Conservation (phyloP, 2,797 vertebrate species). For the Eospalax fontanierii region DNA sequence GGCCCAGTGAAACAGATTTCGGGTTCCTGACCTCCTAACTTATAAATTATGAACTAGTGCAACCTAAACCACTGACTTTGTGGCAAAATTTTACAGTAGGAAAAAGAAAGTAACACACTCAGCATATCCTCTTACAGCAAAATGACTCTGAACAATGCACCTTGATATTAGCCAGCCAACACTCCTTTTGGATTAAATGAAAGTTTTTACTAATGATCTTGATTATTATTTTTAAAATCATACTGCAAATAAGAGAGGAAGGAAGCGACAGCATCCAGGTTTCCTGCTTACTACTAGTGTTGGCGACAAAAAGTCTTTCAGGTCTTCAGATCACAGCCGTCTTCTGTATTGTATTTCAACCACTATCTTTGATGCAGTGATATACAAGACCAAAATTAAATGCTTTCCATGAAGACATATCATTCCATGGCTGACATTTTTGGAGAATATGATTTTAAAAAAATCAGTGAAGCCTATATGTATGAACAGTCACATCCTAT, state of each 20-base stretch:
- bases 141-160: not conserved
- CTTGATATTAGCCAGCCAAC: not conserved
- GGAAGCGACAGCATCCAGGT: not conserved
- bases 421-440: not conserved
- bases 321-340: not conserved
- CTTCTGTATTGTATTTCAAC: not conserved
- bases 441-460: not conserved
- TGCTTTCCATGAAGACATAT: not conserved
- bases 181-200: not conserved
- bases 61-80: not conserved
- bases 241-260: not conserved
- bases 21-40: constrained; percentile 34
- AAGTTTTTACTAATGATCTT: not conserved
- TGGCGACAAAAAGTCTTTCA: not conserved
- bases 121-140: not conserved
- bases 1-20: not conserved
- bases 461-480: not conserved
- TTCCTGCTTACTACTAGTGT: not conserved
- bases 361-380: not conserved
- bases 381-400: not conserved
- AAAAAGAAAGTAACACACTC: constrained; percentile 10
- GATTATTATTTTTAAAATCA: not conserved
- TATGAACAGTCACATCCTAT: not conserved
- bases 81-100: not conserved
- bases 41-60: not conserved